These are phyloP conservation scores for Psilopsiagon aymara DNA, from an alignment of 2,113 vertebrate species.

Conservation along the genomic window DNA sequence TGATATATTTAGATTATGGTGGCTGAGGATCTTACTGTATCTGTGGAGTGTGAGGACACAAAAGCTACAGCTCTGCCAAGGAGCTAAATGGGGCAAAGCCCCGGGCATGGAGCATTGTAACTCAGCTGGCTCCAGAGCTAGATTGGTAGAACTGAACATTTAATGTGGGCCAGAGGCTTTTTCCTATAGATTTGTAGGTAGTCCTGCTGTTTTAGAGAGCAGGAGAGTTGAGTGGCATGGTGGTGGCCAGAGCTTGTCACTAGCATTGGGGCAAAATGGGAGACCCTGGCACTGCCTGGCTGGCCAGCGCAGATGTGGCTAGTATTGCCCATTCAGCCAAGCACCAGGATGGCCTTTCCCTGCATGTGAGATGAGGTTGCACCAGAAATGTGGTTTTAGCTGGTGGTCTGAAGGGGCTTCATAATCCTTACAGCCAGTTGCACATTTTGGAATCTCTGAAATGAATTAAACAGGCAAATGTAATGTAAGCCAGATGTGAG, in stretches of 20 bases:
- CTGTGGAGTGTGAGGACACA: background rate
- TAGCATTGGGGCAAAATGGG: background rate
- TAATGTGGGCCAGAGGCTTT: accelerated
- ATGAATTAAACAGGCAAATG: background rate
- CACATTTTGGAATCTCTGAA: background rate
- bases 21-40: background rate
- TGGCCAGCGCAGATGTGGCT: background rate
- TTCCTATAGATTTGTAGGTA: background rate
- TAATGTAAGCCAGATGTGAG: background rate
- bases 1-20: background rate
- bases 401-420: background rate
- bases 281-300: background rate
- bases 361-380: accelerated
- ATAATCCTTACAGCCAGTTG: accelerated
- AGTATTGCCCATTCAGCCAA: background rate
- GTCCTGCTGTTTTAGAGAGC: background rate
- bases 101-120: accelerated
- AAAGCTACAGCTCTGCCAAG: background rate
- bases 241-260: background rate
- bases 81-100: background rate
- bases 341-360: background rate
- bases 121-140: background rate
- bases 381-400: background rate
- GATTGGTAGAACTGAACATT: background rate
- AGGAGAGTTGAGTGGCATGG: background rate